A percentile compares a stretch with the other conserved stretches of the same genome.
These are phyloP conservation scores for Heterohyrax brucei DNA, from an alignment of 2,797 vertebrate genomes.

Conservation along the genomic window DNA sequence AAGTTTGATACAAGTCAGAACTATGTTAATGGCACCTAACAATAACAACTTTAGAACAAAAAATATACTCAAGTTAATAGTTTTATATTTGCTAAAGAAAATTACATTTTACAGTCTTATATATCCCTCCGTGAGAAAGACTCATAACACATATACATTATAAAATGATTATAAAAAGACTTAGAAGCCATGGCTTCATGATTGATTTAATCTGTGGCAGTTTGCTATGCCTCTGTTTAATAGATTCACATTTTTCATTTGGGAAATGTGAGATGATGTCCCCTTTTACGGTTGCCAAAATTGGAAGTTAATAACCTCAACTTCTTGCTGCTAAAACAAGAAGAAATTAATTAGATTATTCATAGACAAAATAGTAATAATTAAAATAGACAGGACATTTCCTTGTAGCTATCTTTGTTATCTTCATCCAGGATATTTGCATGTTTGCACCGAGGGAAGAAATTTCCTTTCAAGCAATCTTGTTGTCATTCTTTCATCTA, in stretches of 20 bases:
- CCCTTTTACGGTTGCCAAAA: conserved; percentile 45
- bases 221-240: background rate
- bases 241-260: background rate
- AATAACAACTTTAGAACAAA: conserved; percentile 45
- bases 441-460: background rate
- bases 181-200: conserved; percentile 14
- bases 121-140: background rate
- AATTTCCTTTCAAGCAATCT: background rate
- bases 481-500: background rate
- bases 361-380: background rate
- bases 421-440: background rate
- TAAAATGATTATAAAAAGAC: conserved; percentile 6
- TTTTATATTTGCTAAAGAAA: background rate
- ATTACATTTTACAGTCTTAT: background rate
- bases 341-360: conserved; percentile 57
- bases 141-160: background rate
- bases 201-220: background rate
- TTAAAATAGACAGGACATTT: background rate
- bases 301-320: conserved; percentile 7
- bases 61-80: background rate
- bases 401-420: background rate
- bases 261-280: background rate
- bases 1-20: too few species aligned
- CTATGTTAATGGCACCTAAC: too few species aligned
- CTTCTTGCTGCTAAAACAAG: conserved; percentile 42